Evolutionary conservation across 2,888 invertebrate species (phyloP), one percentile per base, ranked within the genome.

Genomic region (Callosobruchus maculatus): DNA sequence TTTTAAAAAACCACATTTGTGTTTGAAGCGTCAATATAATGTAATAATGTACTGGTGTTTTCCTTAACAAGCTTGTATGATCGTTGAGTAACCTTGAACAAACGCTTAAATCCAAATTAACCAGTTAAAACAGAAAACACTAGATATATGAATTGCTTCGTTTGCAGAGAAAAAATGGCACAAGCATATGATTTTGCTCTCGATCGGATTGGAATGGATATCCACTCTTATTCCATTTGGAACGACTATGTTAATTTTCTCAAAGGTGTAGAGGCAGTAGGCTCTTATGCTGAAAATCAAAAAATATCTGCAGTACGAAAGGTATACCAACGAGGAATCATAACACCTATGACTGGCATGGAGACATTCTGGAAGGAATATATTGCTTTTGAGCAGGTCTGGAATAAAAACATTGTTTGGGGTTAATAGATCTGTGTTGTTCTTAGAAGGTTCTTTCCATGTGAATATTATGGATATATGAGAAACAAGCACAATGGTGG

Each of bases 161-260:
- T 72, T 85, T 86, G 85, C 86, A 98, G 99, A 85, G 99, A 99
- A 87, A 99, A 98, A 89, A 96, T 99, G 95, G 99, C 99, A 0
- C 98, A 99, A 86, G 99, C 99, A 0, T 99, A 99, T 86, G 99
- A 99, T 88, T 99, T 99, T 88, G 99, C 99, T 0, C 88, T 99
- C 78, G 99, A 99, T 78, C 98, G 99, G 88, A 98, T 99, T 79
- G 99, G 99, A 0, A 94, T 99, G 93, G 99, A 99, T 85, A 94
- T 98, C 81, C 96, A 97, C 88, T 97, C 98, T 0, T 97, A 96
- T 86, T 93, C 95, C 9, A 96, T 99, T 76, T 99, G 99, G 97
- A 95, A 95, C 83, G 99, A 99, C 84, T 99, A 99, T 84, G 96
- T 99, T 0, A 94, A 93, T 70, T 99, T 99, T 86, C 88, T 99